phyloP scores from a whole-genome alignment of 2,888 invertebrate genomes.

The Seira musarum region DNA sequence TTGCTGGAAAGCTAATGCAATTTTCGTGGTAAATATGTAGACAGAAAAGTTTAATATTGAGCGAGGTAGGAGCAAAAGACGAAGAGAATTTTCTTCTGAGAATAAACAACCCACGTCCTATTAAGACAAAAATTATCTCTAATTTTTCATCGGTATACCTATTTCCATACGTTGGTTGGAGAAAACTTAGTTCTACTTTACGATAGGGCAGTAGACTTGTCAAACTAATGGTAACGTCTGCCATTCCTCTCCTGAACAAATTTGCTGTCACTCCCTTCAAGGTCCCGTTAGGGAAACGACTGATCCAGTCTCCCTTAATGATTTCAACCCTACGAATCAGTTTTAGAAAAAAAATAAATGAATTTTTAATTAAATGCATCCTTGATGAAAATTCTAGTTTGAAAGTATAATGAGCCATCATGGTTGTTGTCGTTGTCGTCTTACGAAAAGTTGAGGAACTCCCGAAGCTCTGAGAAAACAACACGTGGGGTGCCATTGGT shows the following conservation, averaged over 20 bases:
- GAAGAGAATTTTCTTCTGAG: no score
- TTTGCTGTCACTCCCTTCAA: slow-evolving; percentile 39
- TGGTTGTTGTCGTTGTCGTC: background rate
- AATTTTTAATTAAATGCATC: background rate
- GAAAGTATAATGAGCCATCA: no score
- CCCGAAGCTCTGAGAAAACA: slow-evolving; percentile 30
- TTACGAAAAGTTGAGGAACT: slow-evolving; percentile 42
- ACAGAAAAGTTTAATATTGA: no score
- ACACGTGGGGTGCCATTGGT: slow-evolving; percentile 29
- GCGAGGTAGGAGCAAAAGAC: no score
- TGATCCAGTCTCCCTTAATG: slow-evolving; percentile 37
- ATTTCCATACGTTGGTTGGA: slow-evolving; percentile 51
- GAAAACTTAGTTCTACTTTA: slow-evolving; percentile 44
- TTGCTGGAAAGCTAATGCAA: no score
- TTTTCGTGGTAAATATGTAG: no score
- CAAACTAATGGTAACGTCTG: slow-evolving; percentile 39
- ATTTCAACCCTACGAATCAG: background rate
- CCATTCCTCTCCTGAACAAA: slow-evolving; percentile 27
- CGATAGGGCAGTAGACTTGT: slow-evolving; percentile 34
- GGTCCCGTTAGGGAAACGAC: slow-evolving; percentile 26
- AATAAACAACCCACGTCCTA: no score
- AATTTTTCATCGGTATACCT: no score
- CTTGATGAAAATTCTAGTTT: background rate
- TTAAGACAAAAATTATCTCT: no score
- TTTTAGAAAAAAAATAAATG: background rate